Evolutionary conservation across 2,113 vertebrate genomes (phyloP), one percentile per base, ranked within the genome.

Genomic region (Nematolebias whitei): DNA sequence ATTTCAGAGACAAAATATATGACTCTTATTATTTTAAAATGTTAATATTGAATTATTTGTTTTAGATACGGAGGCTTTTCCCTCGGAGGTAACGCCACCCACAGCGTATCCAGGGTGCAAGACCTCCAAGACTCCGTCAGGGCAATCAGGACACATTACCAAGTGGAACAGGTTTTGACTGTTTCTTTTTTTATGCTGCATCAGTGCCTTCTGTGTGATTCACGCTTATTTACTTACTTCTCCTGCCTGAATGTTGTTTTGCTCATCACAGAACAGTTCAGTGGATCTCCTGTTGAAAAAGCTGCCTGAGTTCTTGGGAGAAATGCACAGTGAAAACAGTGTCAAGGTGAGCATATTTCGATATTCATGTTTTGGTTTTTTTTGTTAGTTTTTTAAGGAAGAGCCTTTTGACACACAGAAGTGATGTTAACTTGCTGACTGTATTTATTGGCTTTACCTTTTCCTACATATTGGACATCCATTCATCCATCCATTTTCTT

Each of bases 1-100:
- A 8, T 8, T 4, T n/a, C 43, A 18, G 18, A 44, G 5, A 18
- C 16, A 44, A 44, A 35, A 44, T 10, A 44, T 10, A 7, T 20
- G 44, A 47, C 44, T 45, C 10, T 18, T n/a, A 2, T n/a, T 7
- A 2, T 45, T 47, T 47, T 10, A 7, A 20, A 5, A 19, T 20
- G 5, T n/a, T 5, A n/a, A n/a, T 18, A 5, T 44, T 47, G 9
- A 2, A 24, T 47, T 40, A 15, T 0, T 26, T 56, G 12, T 41
- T 73, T n/a, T 69, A 98, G 96, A 74, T 98, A 96, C 0, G 96
- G 96, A 0, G 95, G 95, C 22, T 95, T 97, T 81, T 98, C 96
- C 0, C 83, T 98, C 26, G 95, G 95, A 0, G 92, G 91, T 0
- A 80, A 58, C 0, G 20, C 58, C 29, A 90, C 88, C 7, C 85